Evolutionary conservation across 2,113 vertebrate genomes (phyloP).

Genomic region (Morone saxatilis): DNA sequence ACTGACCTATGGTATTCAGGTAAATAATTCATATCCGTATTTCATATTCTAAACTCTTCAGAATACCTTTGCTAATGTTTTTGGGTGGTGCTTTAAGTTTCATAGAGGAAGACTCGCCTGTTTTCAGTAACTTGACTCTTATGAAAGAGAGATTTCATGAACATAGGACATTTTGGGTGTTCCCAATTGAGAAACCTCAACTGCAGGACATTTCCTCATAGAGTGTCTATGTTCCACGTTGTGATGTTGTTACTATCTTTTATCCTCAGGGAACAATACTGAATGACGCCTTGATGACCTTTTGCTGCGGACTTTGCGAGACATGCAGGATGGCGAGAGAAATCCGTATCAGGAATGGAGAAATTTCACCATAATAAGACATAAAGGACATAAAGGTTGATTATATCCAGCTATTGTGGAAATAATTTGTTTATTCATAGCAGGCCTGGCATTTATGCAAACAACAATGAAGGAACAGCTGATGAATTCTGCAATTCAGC

Average conservation of each 20-base stretch:
- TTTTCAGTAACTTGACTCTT: constrained; percentile 12
- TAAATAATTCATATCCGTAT: constrained; percentile 47
- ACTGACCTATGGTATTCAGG: constrained; percentile 87
- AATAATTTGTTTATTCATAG: not conserved
- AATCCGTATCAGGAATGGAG: constrained; percentile 85
- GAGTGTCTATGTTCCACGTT: not conserved
- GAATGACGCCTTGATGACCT: constrained; percentile 84
- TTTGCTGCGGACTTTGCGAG: constrained; percentile 84
- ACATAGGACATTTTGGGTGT: constrained; percentile 27
- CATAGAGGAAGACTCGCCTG: not conserved
- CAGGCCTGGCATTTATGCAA: not conserved
- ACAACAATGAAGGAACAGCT: not conserved
- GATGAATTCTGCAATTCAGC: constrained; percentile 11
- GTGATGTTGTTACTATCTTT: constrained; percentile 23
- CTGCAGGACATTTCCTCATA: constrained; percentile 15
- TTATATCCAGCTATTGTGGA: not conserved
- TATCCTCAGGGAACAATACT: constrained; percentile 84
- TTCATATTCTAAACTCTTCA: not conserved
- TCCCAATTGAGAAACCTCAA: constrained; percentile 27
- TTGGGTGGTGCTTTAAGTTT: not conserved
- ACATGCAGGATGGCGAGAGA: constrained; percentile 88
- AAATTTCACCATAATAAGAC: constrained; percentile 57
- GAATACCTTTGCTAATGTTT: not conserved
- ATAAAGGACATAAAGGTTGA: not conserved
- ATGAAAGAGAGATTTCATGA: constrained; percentile 45